Evolutionary conservation across 2,797 vertebrate genomes (phyloP), one percentile per base, ranked within the genome.

Genomic region (Picus viridis): DNA sequence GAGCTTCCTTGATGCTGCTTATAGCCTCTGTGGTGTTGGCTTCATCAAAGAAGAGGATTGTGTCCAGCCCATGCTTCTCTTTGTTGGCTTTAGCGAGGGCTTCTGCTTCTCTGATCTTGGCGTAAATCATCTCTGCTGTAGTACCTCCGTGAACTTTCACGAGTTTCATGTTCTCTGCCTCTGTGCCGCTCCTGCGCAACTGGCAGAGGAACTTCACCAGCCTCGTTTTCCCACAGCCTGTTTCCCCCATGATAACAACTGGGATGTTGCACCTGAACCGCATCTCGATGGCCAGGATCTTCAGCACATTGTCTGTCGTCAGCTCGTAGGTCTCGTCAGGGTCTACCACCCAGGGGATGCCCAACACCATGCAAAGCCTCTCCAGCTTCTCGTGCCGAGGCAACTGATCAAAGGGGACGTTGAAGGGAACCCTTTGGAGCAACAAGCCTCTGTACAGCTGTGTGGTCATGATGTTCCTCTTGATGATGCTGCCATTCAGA

Each of bases 91-190:
- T 57, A 12, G 99, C 98, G 23, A 98, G 93, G 6, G 32, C 14
- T 96, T 99, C 98, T 2, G 99, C 98, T 69, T 99, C 98, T 95
- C 76, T 97, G 74, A 99, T 97, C 95, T 98, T 99, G 90, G 89
- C 83, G 56, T 98, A 98, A 94, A 99, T 98, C 96, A 98, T 98
- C 61, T 98, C 97, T 0, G 99, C 98, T 1, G 97, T 99, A 43
- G 99, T 99, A 9, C 99, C 99, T 16, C 99, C 99, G 0, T 99
- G 99, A 16, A 99, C 99, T 96, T 99, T 99, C 72, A 99, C 98
- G 16, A 99, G 97, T 92, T 98, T 99, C 98, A 99, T 96, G 89
- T 99, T 99, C 70, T 99, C 98, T 2, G 98, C 97, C 23, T 97
- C 36, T 0, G 94, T 51, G 18, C 87, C 95, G 73, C 96, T 89